Conservation (phyloP, 2,797 vertebrate genomes). For the Argyrosomus regius region DNA sequence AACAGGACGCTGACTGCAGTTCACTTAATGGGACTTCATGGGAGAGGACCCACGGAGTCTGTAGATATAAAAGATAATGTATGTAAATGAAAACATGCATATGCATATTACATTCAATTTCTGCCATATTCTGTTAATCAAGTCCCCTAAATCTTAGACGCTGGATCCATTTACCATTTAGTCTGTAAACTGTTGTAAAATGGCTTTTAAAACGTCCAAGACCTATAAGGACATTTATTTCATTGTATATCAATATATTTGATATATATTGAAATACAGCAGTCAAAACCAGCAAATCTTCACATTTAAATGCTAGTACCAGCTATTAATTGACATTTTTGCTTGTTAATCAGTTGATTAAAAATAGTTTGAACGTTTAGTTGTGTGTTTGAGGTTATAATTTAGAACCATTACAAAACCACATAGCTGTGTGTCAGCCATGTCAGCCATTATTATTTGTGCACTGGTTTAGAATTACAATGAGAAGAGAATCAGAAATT, state of each 20-base stretch:
- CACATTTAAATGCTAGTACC: background rate
- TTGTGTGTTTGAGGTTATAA: background rate
- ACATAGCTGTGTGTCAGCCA: background rate
- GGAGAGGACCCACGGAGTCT: too few species aligned
- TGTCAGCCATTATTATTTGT: background rate
- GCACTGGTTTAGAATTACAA: background rate
- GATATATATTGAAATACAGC: background rate
- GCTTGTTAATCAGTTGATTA: background rate
- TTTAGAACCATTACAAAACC: background rate
- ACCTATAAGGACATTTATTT: too few species aligned
- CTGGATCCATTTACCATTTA: background rate
- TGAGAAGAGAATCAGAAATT: conserved; percentile 6
- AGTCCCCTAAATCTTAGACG: too few species aligned
- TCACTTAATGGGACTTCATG: too few species aligned
- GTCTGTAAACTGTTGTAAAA: background rate
- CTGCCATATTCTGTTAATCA: too few species aligned
- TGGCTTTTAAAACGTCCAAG: background rate
- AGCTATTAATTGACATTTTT: background rate
- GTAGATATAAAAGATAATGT: too few species aligned
- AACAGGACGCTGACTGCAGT: too few species aligned
- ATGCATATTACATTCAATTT: too few species aligned
- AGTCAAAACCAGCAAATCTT: background rate
- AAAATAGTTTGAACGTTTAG: background rate
- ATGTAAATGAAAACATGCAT: too few species aligned
- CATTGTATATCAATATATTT: background rate